Conservation (phyloP, 2,113 vertebrate species). For the Notarius quadriscutis region DNA sequence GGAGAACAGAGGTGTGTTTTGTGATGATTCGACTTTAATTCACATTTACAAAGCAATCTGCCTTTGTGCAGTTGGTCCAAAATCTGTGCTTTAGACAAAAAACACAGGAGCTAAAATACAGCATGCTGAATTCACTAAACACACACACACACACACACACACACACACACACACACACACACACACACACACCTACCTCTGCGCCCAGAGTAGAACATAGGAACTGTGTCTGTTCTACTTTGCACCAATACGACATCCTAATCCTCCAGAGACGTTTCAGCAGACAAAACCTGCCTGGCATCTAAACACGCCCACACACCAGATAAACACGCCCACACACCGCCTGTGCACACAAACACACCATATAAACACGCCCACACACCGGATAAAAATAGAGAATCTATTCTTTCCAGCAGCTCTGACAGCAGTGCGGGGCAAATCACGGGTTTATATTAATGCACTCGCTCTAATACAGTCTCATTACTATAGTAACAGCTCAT, state of each 20-base stretch:
- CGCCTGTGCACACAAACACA: background rate
- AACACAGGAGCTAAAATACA: conserved; percentile 21
- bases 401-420: too few species aligned
- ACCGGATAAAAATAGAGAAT: too few species aligned
- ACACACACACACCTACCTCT: background rate
- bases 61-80: conserved; percentile 7
- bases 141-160: background rate
- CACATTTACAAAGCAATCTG: conserved; percentile 9
- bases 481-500: too few species aligned
- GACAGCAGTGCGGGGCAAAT: too few species aligned
- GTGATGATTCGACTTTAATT: conserved; percentile 16
- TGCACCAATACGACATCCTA: conserved; percentile 21
- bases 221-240: background rate
- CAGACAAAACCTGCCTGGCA: conserved; percentile 1
- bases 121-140: conserved; percentile 26
- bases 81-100: conserved; percentile 7
- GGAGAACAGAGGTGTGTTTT: conserved; percentile 15
- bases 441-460: too few species aligned
- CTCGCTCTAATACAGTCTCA: too few species aligned
- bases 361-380: background rate
- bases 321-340: background rate
- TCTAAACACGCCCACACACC: background rate
- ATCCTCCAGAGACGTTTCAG: background rate
- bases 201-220: background rate
- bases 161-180: background rate